phyloP scores from a whole-genome alignment of 2,888 invertebrate species.

The Orchestes rusci region DNA sequence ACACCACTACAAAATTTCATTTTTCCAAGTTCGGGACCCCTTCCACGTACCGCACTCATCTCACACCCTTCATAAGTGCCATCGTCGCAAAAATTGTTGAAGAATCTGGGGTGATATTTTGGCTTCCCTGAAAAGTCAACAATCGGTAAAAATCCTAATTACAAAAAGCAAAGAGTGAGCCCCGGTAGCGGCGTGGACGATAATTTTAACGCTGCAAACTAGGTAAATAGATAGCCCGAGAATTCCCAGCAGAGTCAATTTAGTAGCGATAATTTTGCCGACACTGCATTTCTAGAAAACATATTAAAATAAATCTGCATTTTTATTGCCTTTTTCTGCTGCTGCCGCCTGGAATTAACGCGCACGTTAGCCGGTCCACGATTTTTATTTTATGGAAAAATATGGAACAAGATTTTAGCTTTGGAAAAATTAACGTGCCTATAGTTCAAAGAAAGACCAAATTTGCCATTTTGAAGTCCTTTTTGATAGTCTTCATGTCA shows the following conservation, averaged over 20 bases:
- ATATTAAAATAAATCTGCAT: slow-evolving; percentile 25
- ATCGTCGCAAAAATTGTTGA: too few relatives aligned
- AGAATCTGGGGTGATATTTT: neutral
- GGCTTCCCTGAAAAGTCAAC: slow-evolving; percentile 16
- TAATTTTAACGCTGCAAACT: slow-evolving; percentile 20
- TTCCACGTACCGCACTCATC: too few relatives aligned
- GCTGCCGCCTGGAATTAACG: slow-evolving; percentile 24
- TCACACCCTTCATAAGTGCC: too few relatives aligned
- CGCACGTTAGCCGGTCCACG: slow-evolving; percentile 17
- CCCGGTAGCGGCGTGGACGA: slow-evolving; percentile 12
- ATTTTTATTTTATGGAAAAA: slow-evolving; percentile 16
- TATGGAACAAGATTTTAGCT: neutral
- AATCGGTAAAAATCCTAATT: slow-evolving; percentile 16
- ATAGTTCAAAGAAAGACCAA: too few relatives aligned
- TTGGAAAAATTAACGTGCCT: too few relatives aligned
- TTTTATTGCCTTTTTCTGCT: slow-evolving; percentile 23
- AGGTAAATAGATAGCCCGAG: slow-evolving; percentile 23
- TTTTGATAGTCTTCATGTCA: too few relatives aligned
- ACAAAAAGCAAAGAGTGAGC: slow-evolving; percentile 19
- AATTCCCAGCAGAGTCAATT: slow-evolving; percentile 22
- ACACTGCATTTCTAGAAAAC: slow-evolving; percentile 23
- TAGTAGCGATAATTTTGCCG: slow-evolving; percentile 23
- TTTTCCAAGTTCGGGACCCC: too few relatives aligned
- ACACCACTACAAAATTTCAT: too few relatives aligned
- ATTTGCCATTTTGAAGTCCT: too few relatives aligned